A percentile compares a stretch with the other conserved stretches of the same genome.
Conservation (phyloP, 2,113 vertebrate species). For the Ammodytes dubius region DNA sequence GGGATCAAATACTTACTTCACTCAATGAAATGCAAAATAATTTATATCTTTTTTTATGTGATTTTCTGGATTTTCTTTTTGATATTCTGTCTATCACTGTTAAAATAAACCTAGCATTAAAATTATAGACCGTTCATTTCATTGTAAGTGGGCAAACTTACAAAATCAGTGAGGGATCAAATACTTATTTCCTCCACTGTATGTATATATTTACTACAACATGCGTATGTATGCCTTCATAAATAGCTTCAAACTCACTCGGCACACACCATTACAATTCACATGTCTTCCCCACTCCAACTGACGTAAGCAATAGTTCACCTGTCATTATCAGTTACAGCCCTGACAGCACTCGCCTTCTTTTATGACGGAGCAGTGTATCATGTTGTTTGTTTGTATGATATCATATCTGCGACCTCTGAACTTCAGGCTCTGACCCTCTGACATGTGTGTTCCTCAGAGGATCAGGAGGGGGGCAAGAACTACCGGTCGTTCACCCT, state of each 20-base stretch:
- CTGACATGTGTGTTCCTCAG: constrained; percentile 49
- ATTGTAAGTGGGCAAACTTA: too few relatives aligned
- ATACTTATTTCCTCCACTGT: too few relatives aligned
- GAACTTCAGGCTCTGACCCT: background rate
- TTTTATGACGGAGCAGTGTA: background rate
- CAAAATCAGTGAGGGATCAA: too few relatives aligned
- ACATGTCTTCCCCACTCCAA: constrained; percentile 1
- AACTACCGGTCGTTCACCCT: constrained; percentile 83
- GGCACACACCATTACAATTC: background rate
- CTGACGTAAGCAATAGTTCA: constrained; percentile 15
- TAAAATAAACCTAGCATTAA: too few relatives aligned
- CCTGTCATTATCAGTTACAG: constrained; percentile 6
- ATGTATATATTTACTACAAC: too few relatives aligned
- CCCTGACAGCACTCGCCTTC: background rate
- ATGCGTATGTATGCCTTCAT: background rate
- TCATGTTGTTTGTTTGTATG: background rate
- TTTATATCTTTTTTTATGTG: too few relatives aligned
- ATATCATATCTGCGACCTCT: constrained; percentile 16
- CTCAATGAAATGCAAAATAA: too few relatives aligned
- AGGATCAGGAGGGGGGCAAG: constrained; percentile 5
- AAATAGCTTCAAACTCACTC: background rate
- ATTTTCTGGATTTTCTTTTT: too few relatives aligned
- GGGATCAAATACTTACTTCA: too few relatives aligned
- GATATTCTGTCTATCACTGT: too few relatives aligned
- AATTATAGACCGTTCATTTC: too few relatives aligned